Evolutionary conservation across 1,140 invertebrate genomes (phyloP), one percentile per base, ranked within the genome.

Genomic region (Pseudomyrmex dendroicus): DNA sequence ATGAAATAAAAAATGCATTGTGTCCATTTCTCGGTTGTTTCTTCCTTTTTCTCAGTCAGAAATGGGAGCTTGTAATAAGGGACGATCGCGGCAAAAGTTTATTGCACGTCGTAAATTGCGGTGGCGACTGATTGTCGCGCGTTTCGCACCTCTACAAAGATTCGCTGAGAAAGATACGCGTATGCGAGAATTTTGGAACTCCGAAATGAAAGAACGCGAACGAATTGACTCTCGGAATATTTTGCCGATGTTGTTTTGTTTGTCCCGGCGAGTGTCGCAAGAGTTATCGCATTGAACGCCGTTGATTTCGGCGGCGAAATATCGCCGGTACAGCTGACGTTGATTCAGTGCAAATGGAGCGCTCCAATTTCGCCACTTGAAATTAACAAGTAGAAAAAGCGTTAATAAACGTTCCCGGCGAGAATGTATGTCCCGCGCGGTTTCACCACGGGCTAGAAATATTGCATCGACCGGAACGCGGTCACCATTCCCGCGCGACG

Each of bases 311-410:
- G 48, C 22, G 50, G 15, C 22, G 2, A 20, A 59, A 59, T 54
- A 78, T 78, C 54, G 20, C 63, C 52, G 10, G 74, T 67, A 35
- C 44, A 12, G 15, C 7, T 72, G 76, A 80, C 76, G 46, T 80
- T 80, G 76, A 80, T 80, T 80, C 76, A 80, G 76, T 80, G 66
- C 54, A 80, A 80, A 80, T 80, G 76, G 66, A 80, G 76, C 66
- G 54, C 56, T 61, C 66, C 76, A 80, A 80, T 80, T 80, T 80
- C 76, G 10, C 66, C 67, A 80, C 76, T 80, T 80, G 76, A 46
- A 80, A 80, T 80, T 80, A 80, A 80, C 76, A 80, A 80, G 76
- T 80, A 72, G 76, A 80, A 80, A 80, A 80, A 80, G 76, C 76
- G 76, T 80, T 80, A 80, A 80, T 80, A 80, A 80, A 80, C 76